Evolutionary conservation across 2,113 vertebrate species (phyloP).

Genomic region (Oriolus oriolus): DNA sequence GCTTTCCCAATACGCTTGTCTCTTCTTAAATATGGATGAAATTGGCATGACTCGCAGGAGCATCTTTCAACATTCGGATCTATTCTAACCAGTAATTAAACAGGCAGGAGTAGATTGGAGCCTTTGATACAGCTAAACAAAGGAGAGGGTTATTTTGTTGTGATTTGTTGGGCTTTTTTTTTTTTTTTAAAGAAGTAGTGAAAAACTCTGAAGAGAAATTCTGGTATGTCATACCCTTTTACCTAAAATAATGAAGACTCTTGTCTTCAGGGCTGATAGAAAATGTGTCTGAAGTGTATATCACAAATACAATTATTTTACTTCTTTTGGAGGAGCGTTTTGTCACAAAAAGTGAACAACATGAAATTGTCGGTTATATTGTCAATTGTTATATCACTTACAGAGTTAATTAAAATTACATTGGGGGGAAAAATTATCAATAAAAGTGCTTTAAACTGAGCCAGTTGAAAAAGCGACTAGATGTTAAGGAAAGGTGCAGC

Average conservation of each 20-base stretch:
- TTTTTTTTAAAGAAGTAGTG: background rate
- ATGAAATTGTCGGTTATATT: background rate
- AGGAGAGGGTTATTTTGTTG: background rate
- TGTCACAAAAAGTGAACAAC: background rate
- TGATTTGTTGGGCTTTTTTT: background rate
- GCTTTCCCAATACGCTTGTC: background rate
- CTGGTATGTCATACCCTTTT: background rate
- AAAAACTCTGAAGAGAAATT: background rate
- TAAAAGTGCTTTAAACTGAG: background rate
- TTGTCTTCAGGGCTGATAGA: background rate
- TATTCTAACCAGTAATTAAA: background rate
- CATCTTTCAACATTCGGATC: background rate
- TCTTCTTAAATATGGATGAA: background rate
- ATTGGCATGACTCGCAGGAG: background rate
- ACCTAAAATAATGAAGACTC: background rate
- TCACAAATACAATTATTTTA: background rate
- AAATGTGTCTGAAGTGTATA: background rate
- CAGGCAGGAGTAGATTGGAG: background rate
- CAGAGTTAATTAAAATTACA: background rate
- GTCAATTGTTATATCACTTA: rapidly evolving
- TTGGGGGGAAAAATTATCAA: background rate
- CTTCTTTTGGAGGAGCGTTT: background rate
- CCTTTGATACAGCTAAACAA: background rate
- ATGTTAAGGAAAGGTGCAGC: background rate
- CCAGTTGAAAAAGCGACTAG: background rate